Percentiles rank a stretch among this genome's conserved stretches.
These are phyloP conservation scores for Phenganax stokvisi DNA, from an alignment of 92 coral and sea anemone species.

Conservation along the genomic window DNA sequence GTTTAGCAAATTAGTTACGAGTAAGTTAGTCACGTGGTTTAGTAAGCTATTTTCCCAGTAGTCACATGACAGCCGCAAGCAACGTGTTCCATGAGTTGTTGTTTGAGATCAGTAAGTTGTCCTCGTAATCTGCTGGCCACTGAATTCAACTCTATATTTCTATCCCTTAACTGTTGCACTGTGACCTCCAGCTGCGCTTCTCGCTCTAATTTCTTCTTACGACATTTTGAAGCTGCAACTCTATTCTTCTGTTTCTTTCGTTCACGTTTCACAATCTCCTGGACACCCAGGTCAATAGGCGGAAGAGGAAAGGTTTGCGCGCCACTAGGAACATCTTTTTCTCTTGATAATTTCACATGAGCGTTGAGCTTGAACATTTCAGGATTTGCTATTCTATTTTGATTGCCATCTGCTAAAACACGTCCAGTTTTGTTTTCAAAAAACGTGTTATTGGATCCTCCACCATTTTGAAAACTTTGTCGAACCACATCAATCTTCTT, in stretches of 20 bases:
- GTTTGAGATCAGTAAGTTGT: slow-evolving; percentile 84
- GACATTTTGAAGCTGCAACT: slow-evolving; percentile 96
- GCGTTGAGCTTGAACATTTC: slow-evolving; percentile 30
- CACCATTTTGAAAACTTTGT: not conserved
- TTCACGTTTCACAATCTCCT: slow-evolving; percentile 92
- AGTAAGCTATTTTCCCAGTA: not conserved
- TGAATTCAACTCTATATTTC: slow-evolving; percentile 82
- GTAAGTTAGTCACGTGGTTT: not conserved
- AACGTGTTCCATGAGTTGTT: slow-evolving; percentile 87
- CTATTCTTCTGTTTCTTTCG: slow-evolving; percentile 94
- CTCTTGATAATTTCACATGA: slow-evolving; percentile 35
- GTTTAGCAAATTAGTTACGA: too few species aligned
- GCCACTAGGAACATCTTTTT: slow-evolving; percentile 10
- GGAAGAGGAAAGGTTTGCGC: slow-evolving; percentile 64
- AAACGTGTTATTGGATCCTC: too few species aligned
- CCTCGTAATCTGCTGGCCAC: slow-evolving; percentile 80
- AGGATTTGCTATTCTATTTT: slow-evolving; percentile 5
- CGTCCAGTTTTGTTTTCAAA: not conserved
- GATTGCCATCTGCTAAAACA: not conserved
- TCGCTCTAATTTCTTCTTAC: slow-evolving; percentile 90
- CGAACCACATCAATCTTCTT: not conserved
- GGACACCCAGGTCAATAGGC: slow-evolving; percentile 87
- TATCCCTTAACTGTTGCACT: slow-evolving; percentile 87
- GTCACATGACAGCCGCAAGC: slow-evolving; percentile 94
- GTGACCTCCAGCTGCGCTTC: slow-evolving; percentile 95